Evolutionary conservation across 92 coral and sea anemone species (phyloP).

Genomic region (Umimayanthus chanpuru): DNA sequence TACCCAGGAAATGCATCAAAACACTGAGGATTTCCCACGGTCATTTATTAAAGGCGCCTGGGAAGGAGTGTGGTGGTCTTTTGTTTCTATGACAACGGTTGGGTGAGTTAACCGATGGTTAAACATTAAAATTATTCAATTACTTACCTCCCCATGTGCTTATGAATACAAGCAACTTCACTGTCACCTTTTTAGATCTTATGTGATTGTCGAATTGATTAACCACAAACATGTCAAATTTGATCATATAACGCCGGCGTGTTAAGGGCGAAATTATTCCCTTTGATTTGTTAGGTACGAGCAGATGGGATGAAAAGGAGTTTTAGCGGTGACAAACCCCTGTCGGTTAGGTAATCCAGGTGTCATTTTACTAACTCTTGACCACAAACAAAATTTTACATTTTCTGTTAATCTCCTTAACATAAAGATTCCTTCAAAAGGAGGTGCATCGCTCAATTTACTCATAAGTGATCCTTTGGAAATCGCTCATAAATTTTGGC

Average conservation of each 20-base stretch:
- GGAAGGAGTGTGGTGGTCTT: conserved; percentile 61
- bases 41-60: conserved; percentile 48
- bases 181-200: neutral
- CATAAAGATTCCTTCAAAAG: too few species aligned
- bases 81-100: conserved; percentile 59
- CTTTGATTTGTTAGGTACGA: too few species aligned
- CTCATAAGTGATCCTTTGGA: too few species aligned
- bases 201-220: too few species aligned
- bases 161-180: neutral
- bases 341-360: neutral
- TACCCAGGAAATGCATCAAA: conserved; percentile 43
- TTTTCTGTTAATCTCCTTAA: too few species aligned
- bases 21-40: conserved; percentile 47
- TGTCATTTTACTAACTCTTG: conserved; percentile 34
- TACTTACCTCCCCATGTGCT: neutral
- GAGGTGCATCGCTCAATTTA: too few species aligned
- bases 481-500: too few species aligned
- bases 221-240: neutral
- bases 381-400: conserved; percentile 7
- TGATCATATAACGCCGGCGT: neutral
- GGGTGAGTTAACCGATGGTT: conserved; percentile 29
- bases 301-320: too few species aligned
- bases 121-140: neutral
- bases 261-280: neutral
- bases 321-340: too few species aligned